These are phyloP conservation scores for Holacanthus passer DNA, from an alignment of 2,113 vertebrate species.

Conservation along the genomic window DNA sequence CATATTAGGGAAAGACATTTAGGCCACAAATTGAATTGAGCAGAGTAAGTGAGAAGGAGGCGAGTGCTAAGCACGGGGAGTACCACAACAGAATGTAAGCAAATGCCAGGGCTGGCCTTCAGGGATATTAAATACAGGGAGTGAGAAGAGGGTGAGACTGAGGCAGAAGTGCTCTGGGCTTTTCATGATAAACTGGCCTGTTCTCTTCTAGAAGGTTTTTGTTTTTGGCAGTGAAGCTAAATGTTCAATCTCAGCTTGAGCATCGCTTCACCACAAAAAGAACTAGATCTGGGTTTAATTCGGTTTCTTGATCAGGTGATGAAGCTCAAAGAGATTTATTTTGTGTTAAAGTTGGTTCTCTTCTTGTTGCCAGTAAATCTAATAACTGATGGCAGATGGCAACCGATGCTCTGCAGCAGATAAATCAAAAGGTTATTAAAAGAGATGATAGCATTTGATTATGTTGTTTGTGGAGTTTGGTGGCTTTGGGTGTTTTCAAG, in stretches of 20 bases:
- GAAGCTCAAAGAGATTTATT: background rate
- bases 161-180: slow-evolving; percentile 5
- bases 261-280: background rate
- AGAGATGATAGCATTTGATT: background rate
- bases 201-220: background rate
- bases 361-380: background rate
- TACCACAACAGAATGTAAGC: slow-evolving; percentile 44
- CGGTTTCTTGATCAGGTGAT: background rate
- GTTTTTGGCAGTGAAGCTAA: slow-evolving; percentile 3
- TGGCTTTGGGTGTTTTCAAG: background rate
- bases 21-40: slow-evolving; percentile 68
- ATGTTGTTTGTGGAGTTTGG: background rate
- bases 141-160: slow-evolving; percentile 16
- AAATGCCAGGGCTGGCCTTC: slow-evolving; percentile 55
- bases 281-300: background rate
- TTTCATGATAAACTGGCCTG: slow-evolving; percentile 31
- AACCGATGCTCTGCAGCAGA: background rate
- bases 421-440: background rate
- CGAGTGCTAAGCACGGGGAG: slow-evolving; percentile 26
- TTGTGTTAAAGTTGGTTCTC: background rate
- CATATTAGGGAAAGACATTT: slow-evolving; percentile 71
- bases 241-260: background rate
- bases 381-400: background rate
- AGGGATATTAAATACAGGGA: slow-evolving; percentile 55
- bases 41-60: slow-evolving; percentile 47